A percentile compares a stretch with the other conserved stretches of the same genome.
phyloP scores from a whole-genome alignment of 1,140 invertebrate genomes.

The Trichogramma pretiosum region DNA sequence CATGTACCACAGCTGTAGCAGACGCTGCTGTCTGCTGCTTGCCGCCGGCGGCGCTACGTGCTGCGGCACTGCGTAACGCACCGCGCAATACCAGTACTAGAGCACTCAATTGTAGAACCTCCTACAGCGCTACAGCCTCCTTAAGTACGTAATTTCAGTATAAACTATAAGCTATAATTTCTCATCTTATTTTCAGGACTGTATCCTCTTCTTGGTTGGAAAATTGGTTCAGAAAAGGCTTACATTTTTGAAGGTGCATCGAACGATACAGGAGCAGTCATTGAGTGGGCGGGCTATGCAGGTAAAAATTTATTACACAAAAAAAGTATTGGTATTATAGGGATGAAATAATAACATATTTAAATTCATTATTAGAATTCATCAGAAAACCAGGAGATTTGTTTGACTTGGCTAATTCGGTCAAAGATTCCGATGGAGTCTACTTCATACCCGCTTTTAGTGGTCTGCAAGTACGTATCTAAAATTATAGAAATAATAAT shows the following conservation, averaged over 20 bases:
- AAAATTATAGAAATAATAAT: no score
- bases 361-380: constrained; percentile 48
- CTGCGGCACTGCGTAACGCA: no score
- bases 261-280: constrained; percentile 77
- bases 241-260: constrained; percentile 79
- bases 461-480: constrained; percentile 77
- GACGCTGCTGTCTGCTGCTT: no score
- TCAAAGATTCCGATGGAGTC: constrained; percentile 68
- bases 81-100: no score
- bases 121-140: no score
- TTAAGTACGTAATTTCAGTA: not conserved
- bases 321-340: no score
- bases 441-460: constrained; percentile 89
- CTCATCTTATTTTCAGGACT: constrained; percentile 49
- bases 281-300: constrained; percentile 75
- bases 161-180: constrained; percentile 5
- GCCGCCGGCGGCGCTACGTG: no score
- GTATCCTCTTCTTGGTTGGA: constrained; percentile 89
- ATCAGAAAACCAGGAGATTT: constrained; percentile 61
- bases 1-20: no score
- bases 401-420: constrained; percentile 60
- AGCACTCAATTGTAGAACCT: no score
- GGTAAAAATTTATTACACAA: constrained; percentile 46
- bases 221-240: constrained; percentile 57
- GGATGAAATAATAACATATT: constrained; percentile 2